Percentiles rank a stretch among this genome's conserved stretches.
phyloP scores from a whole-genome alignment of 2,888 invertebrate genomes.

The Ptilodon capucinus region DNA sequence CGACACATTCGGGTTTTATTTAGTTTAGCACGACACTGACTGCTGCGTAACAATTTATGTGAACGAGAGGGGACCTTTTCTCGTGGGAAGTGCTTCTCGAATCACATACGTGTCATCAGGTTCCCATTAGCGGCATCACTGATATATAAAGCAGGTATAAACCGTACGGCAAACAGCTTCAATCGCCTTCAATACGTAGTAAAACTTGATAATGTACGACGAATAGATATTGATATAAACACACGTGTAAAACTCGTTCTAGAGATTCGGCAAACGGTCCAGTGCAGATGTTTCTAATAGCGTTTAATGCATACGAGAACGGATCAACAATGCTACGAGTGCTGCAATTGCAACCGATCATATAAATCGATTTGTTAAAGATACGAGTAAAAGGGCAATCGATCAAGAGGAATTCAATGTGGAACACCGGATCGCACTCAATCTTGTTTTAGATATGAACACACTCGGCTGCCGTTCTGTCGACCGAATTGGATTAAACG shows the following conservation, averaged over 20 bases:
- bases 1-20: constrained; percentile 27
- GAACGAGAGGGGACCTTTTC: constrained; percentile 30
- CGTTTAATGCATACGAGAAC: constrained; percentile 46
- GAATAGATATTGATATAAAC: constrained; percentile 24
- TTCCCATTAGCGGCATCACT: constrained; percentile 42
- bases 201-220: constrained; percentile 17
- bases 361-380: constrained; percentile 62
- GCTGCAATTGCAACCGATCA: constrained; percentile 53
- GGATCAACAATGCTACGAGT: constrained; percentile 38
- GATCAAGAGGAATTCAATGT: constrained; percentile 56
- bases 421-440: constrained; percentile 42
- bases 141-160: constrained; percentile 14
- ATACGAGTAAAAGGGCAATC: constrained; percentile 56
- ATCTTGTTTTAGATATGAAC: constrained; percentile 52
- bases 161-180: constrained; percentile 18
- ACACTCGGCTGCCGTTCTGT: constrained; percentile 31
- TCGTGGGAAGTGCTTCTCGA: constrained; percentile 46
- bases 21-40: constrained; percentile 16
- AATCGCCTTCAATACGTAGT: constrained; percentile 38
- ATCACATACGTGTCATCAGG: constrained; percentile 42
- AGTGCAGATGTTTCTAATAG: constrained; percentile 39
- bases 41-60: constrained; percentile 14
- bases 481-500: constrained; percentile 30
- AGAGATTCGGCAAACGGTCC: constrained; percentile 41
- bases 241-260: constrained; percentile 43